Base-by-base conservation (phyloP, 2,888 invertebrate species). In the Eupithecia dodoneata region DNA sequence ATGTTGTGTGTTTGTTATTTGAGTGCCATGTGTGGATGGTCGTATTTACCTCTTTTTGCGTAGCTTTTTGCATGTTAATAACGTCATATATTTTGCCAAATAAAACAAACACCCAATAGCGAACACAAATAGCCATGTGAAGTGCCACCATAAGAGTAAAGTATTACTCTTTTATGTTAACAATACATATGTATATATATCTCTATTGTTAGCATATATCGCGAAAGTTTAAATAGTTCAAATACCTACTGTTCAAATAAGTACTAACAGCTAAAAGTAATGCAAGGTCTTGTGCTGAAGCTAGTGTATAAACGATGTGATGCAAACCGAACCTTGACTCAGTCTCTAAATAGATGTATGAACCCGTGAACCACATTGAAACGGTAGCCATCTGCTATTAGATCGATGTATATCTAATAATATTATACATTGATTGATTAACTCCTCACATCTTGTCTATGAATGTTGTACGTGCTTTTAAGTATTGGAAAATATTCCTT, bases 281-380 rank as follows among this genome's bases (percentile, higher is more conserved):
- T 18, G 18, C 18, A 59, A 59, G 18, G 55, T 59, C 52, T 52
- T 52, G 15, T 52, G 15, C 52, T 6, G n/a, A 52, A 52, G 15
- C 52, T n/a, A 52, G 15, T n/a, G 15, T 59, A n/a, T 7, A 67
- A 71, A 55, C 75, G 80, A 73, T 76, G 82, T 75, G 81, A 49
- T 84, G 74, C 81, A 82, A 83, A 81, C 80, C 75, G 74, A 86
- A 88, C 91, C 91, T 90, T 91, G 91, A 90, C 90, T 90, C 85
- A 88, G 81, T 90, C 89, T 87, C 84, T 79, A 85, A 90, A 91
- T 90, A 91, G 89, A 89, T 85, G 84, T 85, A 9, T 86, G 85
- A 86, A 87, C 85, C 85, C 83, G 81, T 85, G 83, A 86, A 85
- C 82, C 81, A 82, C 83, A 80, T 79, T 80, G 72, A 76, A 30